Evolutionary conservation across 2,888 invertebrate genomes (phyloP).

Genomic region (Trachelus iudaicus): DNA sequence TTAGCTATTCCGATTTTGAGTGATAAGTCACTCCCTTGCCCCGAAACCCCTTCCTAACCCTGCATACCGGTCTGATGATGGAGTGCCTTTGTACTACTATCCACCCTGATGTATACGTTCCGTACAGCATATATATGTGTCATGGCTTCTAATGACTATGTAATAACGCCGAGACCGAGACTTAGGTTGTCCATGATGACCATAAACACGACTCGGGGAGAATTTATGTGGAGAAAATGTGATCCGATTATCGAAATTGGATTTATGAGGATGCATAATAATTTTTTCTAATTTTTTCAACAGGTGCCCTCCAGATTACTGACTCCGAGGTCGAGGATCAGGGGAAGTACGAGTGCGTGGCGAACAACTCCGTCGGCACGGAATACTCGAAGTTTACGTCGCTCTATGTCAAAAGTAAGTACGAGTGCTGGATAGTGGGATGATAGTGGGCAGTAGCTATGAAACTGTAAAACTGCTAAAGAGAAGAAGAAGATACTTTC

Average conservation of each 20-base stretch:
- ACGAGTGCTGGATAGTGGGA: not conserved
- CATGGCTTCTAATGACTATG: not conserved
- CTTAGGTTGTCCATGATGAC: not conserved
- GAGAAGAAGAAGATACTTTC: too few species aligned
- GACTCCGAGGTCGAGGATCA: constrained; percentile 92
- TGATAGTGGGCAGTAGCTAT: too few species aligned
- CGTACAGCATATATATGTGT: not conserved
- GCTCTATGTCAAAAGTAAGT: constrained; percentile 91
- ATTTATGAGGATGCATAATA: not conserved
- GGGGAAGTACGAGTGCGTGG: constrained; percentile 96
- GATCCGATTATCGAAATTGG: not conserved
- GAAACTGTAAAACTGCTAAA: too few species aligned
- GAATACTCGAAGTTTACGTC: constrained; percentile 91
- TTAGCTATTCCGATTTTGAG: constrained; percentile 57
- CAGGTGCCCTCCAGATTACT: constrained; percentile 89
- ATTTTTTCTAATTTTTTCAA: constrained; percentile 21
- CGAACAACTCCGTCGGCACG: constrained; percentile 92
- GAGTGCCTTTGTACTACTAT: constrained; percentile 47
- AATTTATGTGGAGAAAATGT: not conserved
- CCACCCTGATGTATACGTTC: constrained; percentile 1
- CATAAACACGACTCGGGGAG: not conserved
- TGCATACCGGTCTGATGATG: constrained; percentile 44
- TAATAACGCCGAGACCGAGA: not conserved
- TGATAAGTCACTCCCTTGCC: constrained; percentile 33
- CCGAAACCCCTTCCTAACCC: constrained; percentile 32